Conservation (phyloP, 2,797 vertebrate genomes). For the Enteromius treurensis region DNA sequence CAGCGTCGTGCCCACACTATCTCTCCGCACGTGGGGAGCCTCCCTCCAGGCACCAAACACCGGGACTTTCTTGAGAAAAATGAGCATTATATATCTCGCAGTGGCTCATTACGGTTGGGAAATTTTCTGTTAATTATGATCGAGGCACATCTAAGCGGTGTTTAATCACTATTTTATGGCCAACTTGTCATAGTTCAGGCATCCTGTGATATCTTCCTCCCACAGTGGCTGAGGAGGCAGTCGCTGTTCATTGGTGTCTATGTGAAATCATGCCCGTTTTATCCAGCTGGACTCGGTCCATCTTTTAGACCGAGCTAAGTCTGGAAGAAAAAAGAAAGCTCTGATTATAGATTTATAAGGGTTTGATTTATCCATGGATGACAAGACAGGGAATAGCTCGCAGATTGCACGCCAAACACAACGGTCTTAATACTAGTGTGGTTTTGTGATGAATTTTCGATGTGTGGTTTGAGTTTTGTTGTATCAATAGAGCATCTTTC, state of each 20-base stretch:
- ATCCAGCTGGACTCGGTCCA: slow-evolving; percentile 57
- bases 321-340: slow-evolving; percentile 56
- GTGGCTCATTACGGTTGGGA: slow-evolving; percentile 21
- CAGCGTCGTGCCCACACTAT: slow-evolving; percentile 42
- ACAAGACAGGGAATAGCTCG: slow-evolving; percentile 58
- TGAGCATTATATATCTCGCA: slow-evolving; percentile 20
- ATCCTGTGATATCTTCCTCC: slow-evolving; percentile 24
- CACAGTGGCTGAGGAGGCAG: neutral
- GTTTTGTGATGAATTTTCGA: slow-evolving; percentile 43
- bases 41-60: slow-evolving; percentile 45
- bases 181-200: slow-evolving; percentile 3
- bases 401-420: slow-evolving; percentile 55
- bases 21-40: slow-evolving; percentile 50
- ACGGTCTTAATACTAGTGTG: slow-evolving; percentile 47
- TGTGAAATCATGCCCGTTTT: neutral
- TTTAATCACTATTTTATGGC: slow-evolving; percentile 32
- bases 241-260: neutral
- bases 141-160: slow-evolving; percentile 6
- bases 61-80: slow-evolving; percentile 44
- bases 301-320: slow-evolving; percentile 32
- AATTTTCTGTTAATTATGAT: slow-evolving; percentile 46
- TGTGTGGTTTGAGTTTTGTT: slow-evolving; percentile 45
- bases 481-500: slow-evolving; percentile 41
- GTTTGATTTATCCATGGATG: slow-evolving; percentile 59
- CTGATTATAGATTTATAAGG: slow-evolving; percentile 60